Evolutionary conservation across 35 echinoderm and acorn worm species (phyloP).

Genomic region (Apostichopus japonicus): DNA sequence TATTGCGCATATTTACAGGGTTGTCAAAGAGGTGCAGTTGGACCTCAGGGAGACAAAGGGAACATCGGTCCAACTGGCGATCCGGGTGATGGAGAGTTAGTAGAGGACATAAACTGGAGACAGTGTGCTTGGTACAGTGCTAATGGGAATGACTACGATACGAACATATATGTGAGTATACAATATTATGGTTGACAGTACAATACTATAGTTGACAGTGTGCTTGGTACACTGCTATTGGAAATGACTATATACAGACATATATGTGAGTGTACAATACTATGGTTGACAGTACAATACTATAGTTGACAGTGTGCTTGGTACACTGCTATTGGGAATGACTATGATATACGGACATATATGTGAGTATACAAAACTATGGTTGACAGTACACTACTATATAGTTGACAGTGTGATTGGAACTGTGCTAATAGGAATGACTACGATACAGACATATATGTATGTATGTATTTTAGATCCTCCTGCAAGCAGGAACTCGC

Average conservation of each 20-base stretch:
- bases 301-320: no score
- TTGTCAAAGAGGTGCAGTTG: constrained; percentile 9
- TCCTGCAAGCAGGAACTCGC: no score
- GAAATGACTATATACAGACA: not conserved
- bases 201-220: no score
- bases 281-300: no score
- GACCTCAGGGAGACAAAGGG: constrained; percentile 31
- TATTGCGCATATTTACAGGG: not conserved
- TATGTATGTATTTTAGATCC: no score
- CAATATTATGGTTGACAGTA: not conserved
- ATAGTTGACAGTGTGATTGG: constrained; percentile 73
- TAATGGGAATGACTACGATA: constrained; percentile 75
- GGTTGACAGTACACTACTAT: no score
- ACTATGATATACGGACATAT: no score
- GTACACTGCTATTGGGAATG: no score
- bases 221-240: no score
- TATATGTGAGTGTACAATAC: no score
- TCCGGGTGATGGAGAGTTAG: constrained; percentile 60
- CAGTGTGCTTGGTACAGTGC: constrained; percentile 76
- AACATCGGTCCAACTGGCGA: constrained; percentile 36
- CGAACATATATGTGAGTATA: constrained; percentile 26
- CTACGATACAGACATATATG: constrained; percentile 32
- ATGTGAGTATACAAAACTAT: no score
- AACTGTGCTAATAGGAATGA: constrained; percentile 67
- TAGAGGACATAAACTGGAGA: constrained; percentile 85